phyloP scores from a whole-genome alignment of 2,113 vertebrate species.

The Chlamydotis undulata region DNA sequence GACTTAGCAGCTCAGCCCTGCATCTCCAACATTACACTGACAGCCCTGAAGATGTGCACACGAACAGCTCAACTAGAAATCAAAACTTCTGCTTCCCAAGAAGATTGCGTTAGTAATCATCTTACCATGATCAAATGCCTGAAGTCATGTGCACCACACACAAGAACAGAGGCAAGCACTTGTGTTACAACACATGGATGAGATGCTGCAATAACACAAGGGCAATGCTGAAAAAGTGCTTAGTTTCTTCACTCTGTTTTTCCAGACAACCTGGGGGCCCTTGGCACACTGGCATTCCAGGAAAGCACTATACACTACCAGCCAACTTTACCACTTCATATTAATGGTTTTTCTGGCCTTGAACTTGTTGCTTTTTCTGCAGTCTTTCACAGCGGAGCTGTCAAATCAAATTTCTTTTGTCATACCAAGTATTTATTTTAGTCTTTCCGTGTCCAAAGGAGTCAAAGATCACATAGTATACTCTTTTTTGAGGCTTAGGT shows the following conservation, averaged over 20 bases:
- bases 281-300: background rate
- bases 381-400: background rate
- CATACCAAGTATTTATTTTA: background rate
- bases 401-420: background rate
- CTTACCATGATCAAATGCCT: background rate
- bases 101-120: background rate
- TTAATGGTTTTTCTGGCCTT: background rate
- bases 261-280: rapidly evolving
- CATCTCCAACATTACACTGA: background rate
- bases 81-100: background rate
- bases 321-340: rapidly evolving
- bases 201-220: background rate
- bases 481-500: background rate
- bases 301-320: background rate
- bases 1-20: background rate
- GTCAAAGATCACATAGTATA: background rate
- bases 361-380: background rate
- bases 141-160: rapidly evolving
- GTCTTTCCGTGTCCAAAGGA: background rate
- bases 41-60: background rate
- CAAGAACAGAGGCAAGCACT: background rate
- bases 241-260: background rate
- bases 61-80: background rate
- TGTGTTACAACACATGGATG: rapidly evolving
- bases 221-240: background rate